Conservation (phyloP, 2,797 vertebrate species). For the Pseudopleuronectes americanus region DNA sequence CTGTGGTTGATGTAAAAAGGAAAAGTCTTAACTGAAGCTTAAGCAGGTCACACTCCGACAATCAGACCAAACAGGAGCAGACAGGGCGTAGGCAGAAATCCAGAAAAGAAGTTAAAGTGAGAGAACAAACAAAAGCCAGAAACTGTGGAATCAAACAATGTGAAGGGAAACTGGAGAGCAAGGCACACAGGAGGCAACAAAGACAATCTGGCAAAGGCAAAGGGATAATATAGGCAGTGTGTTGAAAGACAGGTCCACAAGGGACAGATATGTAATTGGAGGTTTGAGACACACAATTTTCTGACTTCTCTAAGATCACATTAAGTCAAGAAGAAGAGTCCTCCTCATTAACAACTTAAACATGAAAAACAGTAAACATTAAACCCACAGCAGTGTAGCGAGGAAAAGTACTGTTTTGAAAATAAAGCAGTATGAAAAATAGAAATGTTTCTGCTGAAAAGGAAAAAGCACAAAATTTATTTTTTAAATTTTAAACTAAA, state of each 20-base stretch:
- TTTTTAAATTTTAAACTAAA: too few relatives aligned
- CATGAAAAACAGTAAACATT: background rate
- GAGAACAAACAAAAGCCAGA: background rate
- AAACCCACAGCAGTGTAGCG: background rate
- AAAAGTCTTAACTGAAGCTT: conserved; percentile 1
- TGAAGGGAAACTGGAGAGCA: background rate
- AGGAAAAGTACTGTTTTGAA: too few relatives aligned
- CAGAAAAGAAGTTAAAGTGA: background rate
- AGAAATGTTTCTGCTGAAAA: too few relatives aligned
- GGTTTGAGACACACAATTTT: background rate
- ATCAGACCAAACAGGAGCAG: conserved; percentile 1
- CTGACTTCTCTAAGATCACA: background rate
- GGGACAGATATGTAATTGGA: too few relatives aligned
- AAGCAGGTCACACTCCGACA: background rate
- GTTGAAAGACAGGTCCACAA: background rate
- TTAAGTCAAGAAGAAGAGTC: background rate
- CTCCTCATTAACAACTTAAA: background rate
- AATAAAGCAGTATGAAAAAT: too few relatives aligned
- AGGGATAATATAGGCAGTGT: background rate
- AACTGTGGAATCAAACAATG: background rate
- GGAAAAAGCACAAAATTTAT: too few relatives aligned
- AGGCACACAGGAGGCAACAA: background rate
- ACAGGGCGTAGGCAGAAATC: background rate
- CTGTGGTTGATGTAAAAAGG: background rate
- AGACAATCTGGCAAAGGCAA: background rate